phyloP scores from a whole-genome alignment of 64 coral and sea anemone genomes.

The Catalaphyllia jardinei region DNA sequence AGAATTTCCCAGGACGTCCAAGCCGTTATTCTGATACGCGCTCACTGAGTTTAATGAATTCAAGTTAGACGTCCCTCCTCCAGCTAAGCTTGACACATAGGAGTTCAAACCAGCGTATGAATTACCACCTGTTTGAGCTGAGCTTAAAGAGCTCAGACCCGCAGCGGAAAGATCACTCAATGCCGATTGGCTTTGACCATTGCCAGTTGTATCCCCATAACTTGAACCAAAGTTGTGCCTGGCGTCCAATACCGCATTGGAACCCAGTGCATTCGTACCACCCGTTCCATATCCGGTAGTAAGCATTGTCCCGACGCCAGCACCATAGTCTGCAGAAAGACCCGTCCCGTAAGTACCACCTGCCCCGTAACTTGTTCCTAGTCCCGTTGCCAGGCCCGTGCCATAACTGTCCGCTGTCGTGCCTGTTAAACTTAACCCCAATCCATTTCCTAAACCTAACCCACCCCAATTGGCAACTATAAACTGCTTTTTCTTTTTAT shows the following conservation, averaged over 20 bases:
- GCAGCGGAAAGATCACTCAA: conserved; percentile 4
- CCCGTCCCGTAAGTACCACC: conserved; percentile 9
- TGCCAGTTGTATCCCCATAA: conserved; percentile 27
- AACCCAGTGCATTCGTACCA: conserved; percentile 15
- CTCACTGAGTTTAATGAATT: conserved; percentile 17
- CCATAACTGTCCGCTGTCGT: conserved; percentile 8
- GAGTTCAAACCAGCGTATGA: conserved; percentile 29
- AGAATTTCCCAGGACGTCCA: conserved; percentile 20
- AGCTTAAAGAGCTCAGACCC: conserved; percentile 16
- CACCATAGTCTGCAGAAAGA: not conserved
- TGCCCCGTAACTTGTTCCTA: not conserved
- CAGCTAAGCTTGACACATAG: conserved; percentile 10
- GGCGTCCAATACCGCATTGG: conserved; percentile 32
- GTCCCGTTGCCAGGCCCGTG: not conserved
- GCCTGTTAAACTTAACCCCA: conserved; percentile 11
- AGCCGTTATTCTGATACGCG: conserved; percentile 24
- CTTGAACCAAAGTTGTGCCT: conserved; percentile 65
- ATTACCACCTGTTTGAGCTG: not conserved
- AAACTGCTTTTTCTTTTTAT: conserved; percentile 72
- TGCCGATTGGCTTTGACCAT: conserved; percentile 21
- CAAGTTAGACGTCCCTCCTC: not conserved
- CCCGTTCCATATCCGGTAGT: conserved; percentile 4
- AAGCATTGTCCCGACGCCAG: conserved; percentile 27
- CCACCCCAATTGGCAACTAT: conserved; percentile 67
- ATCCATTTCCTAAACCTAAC: conserved; percentile 19